These are phyloP conservation scores for Papilio glaucus DNA, from an alignment of 1,140 invertebrate genomes.

Conservation along the genomic window DNA sequence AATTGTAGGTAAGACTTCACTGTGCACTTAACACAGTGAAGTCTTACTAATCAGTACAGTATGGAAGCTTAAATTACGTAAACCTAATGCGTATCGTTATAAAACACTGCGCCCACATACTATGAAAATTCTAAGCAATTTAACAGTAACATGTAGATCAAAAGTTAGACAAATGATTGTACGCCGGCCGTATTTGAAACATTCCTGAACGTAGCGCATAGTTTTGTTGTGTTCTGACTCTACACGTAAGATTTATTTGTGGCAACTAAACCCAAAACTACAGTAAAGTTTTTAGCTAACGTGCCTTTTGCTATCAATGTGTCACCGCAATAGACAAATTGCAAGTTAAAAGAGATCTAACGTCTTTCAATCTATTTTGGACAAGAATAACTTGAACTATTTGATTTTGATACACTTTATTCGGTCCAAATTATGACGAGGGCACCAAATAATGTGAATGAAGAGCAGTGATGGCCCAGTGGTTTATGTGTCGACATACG, in stretches of 20 bases:
- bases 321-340: constrained; percentile 3
- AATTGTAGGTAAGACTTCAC: too few species aligned
- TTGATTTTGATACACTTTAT: too few species aligned
- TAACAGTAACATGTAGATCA: neutral
- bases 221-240: neutral
- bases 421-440: too few species aligned
- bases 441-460: too few species aligned
- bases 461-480: too few species aligned
- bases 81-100: too few species aligned
- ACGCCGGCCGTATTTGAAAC: neutral
- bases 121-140: constrained; percentile 1
- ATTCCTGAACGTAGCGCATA: constrained; percentile 1
- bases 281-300: constrained; percentile 10
- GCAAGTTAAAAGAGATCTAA: neutral
- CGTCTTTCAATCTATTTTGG: neutral
- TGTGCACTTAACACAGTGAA: too few species aligned
- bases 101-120: neutral
- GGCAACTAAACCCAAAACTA: neutral
- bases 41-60: too few species aligned
- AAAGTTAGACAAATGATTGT: neutral
- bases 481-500: too few species aligned
- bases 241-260: constrained; percentile 13
- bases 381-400: too few species aligned
- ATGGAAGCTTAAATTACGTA: too few species aligned
- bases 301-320: neutral